These are phyloP conservation scores for Diadema setosum DNA, from an alignment of 35 echinoderm and acorn worm genomes.

Conservation along the genomic window DNA sequence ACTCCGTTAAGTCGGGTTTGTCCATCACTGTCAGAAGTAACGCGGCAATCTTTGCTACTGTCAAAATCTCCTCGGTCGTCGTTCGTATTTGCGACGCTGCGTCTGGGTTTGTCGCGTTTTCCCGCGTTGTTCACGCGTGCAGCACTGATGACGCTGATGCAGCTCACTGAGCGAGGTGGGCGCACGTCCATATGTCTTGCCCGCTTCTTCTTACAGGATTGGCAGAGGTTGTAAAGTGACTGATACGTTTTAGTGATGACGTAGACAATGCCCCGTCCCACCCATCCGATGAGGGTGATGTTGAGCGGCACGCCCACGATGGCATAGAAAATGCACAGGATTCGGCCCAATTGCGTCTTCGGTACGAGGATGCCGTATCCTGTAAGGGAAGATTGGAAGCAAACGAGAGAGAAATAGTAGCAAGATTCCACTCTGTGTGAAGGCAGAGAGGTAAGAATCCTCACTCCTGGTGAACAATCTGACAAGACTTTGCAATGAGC, in stretches of 20 bases:
- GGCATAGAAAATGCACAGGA: conserved; percentile 56
- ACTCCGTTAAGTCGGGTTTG: background rate
- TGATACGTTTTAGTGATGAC: background rate
- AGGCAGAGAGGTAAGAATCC: no score
- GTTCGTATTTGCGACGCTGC: no score
- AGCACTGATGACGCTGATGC: background rate
- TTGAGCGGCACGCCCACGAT: conserved; percentile 70
- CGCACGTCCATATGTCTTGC: background rate
- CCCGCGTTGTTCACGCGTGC: background rate
- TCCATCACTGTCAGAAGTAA: background rate
- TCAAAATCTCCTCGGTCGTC: background rate
- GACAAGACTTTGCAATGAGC: no score
- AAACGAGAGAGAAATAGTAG: no score
- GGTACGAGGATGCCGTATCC: conserved; percentile 62
- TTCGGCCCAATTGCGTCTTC: conserved; percentile 7
- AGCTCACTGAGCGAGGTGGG: background rate
- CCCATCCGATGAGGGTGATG: conserved; percentile 14
- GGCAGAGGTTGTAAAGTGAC: background rate
- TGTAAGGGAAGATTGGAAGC: background rate
- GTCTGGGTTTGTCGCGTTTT: background rate
- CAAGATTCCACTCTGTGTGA: no score
- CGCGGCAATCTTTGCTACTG: background rate
- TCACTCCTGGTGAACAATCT: no score
- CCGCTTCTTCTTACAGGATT: background rate
- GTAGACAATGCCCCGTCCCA: background rate